These are phyloP conservation scores for Oscheius sp. DNA, from an alignment of 2,888 invertebrate genomes.

Conservation along the genomic window DNA sequence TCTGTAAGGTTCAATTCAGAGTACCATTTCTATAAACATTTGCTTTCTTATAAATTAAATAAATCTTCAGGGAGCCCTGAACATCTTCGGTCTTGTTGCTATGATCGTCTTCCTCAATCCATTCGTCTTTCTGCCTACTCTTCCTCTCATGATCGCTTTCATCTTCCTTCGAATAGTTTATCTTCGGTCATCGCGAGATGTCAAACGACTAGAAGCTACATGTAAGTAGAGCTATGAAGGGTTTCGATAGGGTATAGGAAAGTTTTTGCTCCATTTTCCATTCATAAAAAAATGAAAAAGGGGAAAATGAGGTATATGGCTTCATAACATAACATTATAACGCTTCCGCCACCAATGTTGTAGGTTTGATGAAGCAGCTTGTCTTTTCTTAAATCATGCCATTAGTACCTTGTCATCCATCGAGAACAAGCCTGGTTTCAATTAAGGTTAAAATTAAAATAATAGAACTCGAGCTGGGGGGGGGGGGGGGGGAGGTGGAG, in stretches of 20 bases:
- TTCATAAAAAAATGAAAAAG: background rate
- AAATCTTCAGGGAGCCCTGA: slow-evolving; percentile 76
- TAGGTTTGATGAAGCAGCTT: too few species aligned
- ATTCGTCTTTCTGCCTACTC: slow-evolving; percentile 80
- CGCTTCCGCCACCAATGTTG: too few species aligned
- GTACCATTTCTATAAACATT: background rate
- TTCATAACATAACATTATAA: too few species aligned
- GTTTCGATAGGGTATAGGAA: too few species aligned
- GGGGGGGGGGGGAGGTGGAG: too few species aligned
- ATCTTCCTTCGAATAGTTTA: slow-evolving; percentile 82
- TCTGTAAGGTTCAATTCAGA: background rate
- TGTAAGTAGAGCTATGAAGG: slow-evolving; percentile 67
- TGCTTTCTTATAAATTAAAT: background rate
- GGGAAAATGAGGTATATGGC: background rate
- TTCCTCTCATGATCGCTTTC: slow-evolving; percentile 80
- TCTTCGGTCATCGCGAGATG: slow-evolving; percentile 81
- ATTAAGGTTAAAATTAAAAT: too few species aligned
- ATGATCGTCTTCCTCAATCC: slow-evolving; percentile 81
- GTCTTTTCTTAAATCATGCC: too few species aligned
- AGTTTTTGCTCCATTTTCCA: too few species aligned
- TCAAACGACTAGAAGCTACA: slow-evolving; percentile 76
- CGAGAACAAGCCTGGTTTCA: too few species aligned
- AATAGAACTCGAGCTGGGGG: too few species aligned
- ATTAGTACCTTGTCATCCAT: too few species aligned
- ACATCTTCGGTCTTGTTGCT: slow-evolving; percentile 77